Evolutionary conservation across 2,888 invertebrate species (phyloP).

Genomic region (Aphidoletes aphidimyza): DNA sequence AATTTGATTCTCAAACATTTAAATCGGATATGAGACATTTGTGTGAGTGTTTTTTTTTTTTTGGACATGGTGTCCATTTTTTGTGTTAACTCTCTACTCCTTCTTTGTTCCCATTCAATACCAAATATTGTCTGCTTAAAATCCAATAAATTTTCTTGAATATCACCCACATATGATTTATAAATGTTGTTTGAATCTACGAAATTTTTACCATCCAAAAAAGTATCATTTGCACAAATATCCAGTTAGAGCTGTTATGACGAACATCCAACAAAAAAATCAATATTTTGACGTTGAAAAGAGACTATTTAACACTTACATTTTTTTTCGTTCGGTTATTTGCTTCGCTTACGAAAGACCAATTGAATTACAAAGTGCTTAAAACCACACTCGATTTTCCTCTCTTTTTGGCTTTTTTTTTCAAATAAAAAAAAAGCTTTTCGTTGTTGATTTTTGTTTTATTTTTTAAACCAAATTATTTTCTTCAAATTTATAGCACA

Average conservation of each 20-base stretch:
- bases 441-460: not conserved
- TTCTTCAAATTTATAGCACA: not conserved
- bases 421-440: not conserved
- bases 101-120: no score
- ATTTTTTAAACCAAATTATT: not conserved
- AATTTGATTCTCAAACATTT: no score
- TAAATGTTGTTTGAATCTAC: no score
- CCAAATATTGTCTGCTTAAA: no score
- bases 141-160: no score
- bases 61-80: no score
- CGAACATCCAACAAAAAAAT: not conserved
- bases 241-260: not conserved
- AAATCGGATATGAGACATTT: no score
- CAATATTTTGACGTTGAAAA: conserved; percentile 28
- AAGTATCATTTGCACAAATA: not conserved
- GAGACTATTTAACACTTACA: conserved; percentile 20
- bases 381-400: not conserved
- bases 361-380: not conserved
- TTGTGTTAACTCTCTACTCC: no score
- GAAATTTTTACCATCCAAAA: not conserved
- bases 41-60: no score
- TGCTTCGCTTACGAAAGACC: not conserved
- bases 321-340: conserved; percentile 43
- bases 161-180: no score
- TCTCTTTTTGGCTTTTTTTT: not conserved